Base-by-base conservation (phyloP, 2,113 vertebrate species). In the Erythrolamprus reginae region DNA sequence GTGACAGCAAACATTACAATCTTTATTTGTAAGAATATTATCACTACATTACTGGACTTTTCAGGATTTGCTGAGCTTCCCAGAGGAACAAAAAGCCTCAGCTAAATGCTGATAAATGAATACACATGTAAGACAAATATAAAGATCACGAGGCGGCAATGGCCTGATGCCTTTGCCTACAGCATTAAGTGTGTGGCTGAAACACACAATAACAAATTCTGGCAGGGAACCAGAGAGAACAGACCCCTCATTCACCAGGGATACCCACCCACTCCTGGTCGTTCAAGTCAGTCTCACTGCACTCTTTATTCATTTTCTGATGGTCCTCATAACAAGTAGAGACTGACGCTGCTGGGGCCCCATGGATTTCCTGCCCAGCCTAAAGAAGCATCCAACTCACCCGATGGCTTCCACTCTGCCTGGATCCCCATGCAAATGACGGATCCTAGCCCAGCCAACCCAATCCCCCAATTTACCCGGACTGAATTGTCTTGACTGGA, bases 401-500 rank as follows among this genome's bases (percentile, higher is more conserved):
- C 10, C 50, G 12, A 50, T 8, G 58, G 56, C 23, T 28, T n/a
- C n/a, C 24, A 12, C 8, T 77, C n/a, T 28, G 26, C 19, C 50
- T 38, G 26, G 33, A 48, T 5, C 17, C 5, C 10, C 12, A 5
- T 19, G 82, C 23, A 3, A 6, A 82, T 13, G 2, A 89, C 84
- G 55, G 56, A 47, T 58, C 10, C 89, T 84, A 8, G 2, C 0
- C 4, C 33, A 52, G 51, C 24, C 50, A 19, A 19, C 21, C n/a
- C 50, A 19, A 23, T 17, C n/a, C 45, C 23, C 0, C 48, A 38
- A 89, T 97, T 97, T 94, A 99, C 99, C 97, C 98, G 98, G 89
- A 99, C 99, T 0, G 99, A 99, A 96, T 99, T 99, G 97, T 99
- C 99, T 95, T 99, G 99, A 93, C 99, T 99, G 92, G 99, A 99